phyloP scores from a whole-genome alignment of 2,113 vertebrate genomes.

The Desmodus rotundus region DNA sequence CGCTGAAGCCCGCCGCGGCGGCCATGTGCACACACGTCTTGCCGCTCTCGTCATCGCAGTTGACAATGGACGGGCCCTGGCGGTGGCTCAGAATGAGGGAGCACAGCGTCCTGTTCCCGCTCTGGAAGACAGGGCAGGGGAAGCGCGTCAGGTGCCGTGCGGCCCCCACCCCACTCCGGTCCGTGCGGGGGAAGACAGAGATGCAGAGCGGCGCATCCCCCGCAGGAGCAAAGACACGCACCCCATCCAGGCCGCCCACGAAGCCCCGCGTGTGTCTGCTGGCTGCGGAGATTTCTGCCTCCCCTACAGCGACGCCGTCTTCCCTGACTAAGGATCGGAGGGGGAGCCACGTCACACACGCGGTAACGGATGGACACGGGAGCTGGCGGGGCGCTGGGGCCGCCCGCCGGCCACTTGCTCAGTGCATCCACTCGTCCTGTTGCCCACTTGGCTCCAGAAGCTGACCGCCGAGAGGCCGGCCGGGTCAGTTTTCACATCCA shows the following conservation, averaged over 20 bases:
- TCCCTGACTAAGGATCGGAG: neutral
- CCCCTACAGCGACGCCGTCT: neutral
- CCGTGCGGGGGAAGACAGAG: too few relatives aligned
- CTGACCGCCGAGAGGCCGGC: too few relatives aligned
- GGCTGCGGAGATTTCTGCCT: neutral
- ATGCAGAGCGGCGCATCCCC: too few relatives aligned
- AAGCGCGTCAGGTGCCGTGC: neutral
- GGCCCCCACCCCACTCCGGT: too few relatives aligned
- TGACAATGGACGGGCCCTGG: conserved; percentile 88
- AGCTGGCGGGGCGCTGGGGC: neutral
- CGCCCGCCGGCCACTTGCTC: too few relatives aligned
- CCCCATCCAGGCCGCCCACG: neutral
- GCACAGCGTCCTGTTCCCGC: conserved; percentile 87
- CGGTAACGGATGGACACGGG: neutral
- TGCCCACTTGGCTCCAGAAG: too few relatives aligned
- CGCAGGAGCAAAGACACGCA: neutral
- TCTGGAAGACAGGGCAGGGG: conserved; percentile 78
- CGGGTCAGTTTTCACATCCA: too few relatives aligned
- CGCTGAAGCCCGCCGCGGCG: conserved; percentile 87
- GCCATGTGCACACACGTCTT: conserved; percentile 90
- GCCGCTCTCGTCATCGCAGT: conserved; percentile 90
- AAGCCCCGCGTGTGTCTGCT: neutral
- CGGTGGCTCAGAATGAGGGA: conserved; percentile 89
- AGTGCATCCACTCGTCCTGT: too few relatives aligned
- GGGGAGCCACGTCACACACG: neutral